phyloP scores from a whole-genome alignment of 2,113 vertebrate species.

The Spilogale gracilis region DNA sequence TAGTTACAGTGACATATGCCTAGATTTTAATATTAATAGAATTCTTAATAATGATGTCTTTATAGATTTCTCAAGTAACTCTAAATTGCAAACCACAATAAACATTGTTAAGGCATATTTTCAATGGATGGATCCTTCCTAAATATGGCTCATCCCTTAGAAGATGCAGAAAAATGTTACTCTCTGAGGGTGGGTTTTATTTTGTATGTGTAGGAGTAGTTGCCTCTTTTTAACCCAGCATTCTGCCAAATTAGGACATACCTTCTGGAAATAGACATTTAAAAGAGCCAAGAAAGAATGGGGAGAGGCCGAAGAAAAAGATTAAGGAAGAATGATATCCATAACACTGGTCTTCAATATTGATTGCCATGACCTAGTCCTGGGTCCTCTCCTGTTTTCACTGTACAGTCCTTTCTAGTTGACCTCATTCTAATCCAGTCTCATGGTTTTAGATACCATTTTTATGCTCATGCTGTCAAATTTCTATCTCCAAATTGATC shows the following conservation, averaged over 20 bases:
- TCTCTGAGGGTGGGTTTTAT: slow-evolving; percentile 12
- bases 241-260: neutral
- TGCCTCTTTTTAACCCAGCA: neutral
- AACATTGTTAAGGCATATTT: slow-evolving; percentile 21
- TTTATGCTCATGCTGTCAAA: neutral
- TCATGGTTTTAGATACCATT: neutral
- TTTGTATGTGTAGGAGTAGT: slow-evolving; percentile 30
- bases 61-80: slow-evolving; percentile 55
- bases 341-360: neutral
- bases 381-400: neutral
- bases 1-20: neutral
- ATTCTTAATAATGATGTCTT: neutral
- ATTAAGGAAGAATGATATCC: neutral
- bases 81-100: slow-evolving; percentile 20
- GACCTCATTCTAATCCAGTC: neutral
- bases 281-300: slow-evolving; percentile 27
- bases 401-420: neutral
- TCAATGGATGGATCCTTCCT: slow-evolving; percentile 1
- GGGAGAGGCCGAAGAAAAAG: neutral
- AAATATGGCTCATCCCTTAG: slow-evolving; percentile 13
- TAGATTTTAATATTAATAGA: slow-evolving; percentile 41
- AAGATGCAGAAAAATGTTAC: slow-evolving; percentile 6
- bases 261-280: neutral
- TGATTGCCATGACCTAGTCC: neutral
- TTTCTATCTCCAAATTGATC: neutral